A percentile compares a stretch with the other conserved stretches of the same genome.
Evolutionary conservation across 1,140 invertebrate species (phyloP).

Genomic region (Drosophila hydei): DNA sequence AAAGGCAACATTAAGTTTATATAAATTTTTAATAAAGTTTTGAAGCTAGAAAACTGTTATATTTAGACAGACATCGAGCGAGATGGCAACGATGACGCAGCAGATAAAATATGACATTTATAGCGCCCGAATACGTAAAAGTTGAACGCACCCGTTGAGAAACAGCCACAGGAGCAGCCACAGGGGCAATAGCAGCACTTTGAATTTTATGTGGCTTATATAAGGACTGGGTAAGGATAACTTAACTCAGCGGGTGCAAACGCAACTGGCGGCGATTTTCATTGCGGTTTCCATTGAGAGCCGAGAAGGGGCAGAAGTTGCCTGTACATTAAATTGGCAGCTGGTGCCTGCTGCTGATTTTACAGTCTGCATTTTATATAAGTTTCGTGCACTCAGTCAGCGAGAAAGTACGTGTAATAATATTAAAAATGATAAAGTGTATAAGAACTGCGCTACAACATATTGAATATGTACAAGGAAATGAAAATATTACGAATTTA

Average conservation of each 20-base stretch:
- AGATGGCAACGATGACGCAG: constrained; percentile 10
- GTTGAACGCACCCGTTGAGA: constrained; percentile 73
- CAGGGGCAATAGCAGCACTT: constrained; percentile 39
- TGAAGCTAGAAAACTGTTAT: constrained; percentile 70
- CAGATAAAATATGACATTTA: constrained; percentile 79
- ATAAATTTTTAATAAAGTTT: constrained; percentile 80
- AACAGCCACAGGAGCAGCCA: constrained; percentile 13
- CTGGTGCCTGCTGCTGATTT: constrained; percentile 35
- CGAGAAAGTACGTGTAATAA: constrained; percentile 13
- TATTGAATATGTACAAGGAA: background rate
- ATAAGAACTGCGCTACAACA: background rate
- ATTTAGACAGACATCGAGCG: constrained; percentile 56
- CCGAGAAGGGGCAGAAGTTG: constrained; percentile 4
- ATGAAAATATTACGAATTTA: too few relatives aligned
- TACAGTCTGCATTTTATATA: constrained; percentile 15
- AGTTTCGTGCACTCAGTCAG: background rate
- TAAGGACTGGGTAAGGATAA: constrained; percentile 37
- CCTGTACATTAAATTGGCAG: constrained; percentile 31
- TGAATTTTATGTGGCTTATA: constrained; percentile 67
- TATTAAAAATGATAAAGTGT: background rate
- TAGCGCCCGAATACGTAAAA: constrained; percentile 73
- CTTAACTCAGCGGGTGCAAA: constrained; percentile 6
- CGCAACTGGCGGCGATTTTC: constrained; percentile 50
- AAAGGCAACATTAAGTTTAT: constrained; percentile 47
- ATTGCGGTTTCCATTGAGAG: constrained; percentile 52